Base-by-base conservation (phyloP, 37 sponge, comb jelly and placozoan genomes). In the Diacarnus erythraeanus region DNA sequence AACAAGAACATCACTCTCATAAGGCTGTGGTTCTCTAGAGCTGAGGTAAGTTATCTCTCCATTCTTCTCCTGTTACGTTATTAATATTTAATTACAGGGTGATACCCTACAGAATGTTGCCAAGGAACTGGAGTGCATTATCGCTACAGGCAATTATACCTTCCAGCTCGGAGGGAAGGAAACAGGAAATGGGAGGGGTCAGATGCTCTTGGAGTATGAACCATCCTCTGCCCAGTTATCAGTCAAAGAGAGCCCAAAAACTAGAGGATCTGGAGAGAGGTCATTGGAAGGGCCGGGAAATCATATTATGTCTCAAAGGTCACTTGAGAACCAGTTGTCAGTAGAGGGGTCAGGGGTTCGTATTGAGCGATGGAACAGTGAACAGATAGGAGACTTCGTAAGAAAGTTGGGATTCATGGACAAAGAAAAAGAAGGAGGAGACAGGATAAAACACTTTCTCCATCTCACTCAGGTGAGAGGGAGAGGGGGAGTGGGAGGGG, bases 31-130 rank as follows among this genome's bases (percentile, higher is more conserved):
- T 94, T 94, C 78, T 86, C 88, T 3, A 86, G 85, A 37, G 85
- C 92, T 33, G 92, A 92, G 81, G 66, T 65, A 3, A 65, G 66
- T 5, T n/a, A n/a, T n/a, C n/a, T n/a, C n/a, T n/a, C 17, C 17
- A 54, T 10, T 54, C 17, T 17, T 17, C 26, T 25, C 22, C n/a
- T 60, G 27, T 60, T 60, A 25, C 4, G 9, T 20, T 21, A 57
- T 35, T 56, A 76, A n/a, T n/a, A 76, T 77, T 63, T 25, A 60
- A 60, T 60, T 65, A 80, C 59, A 91, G 89, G 92, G 94, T 33
- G 96, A 96, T 54, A 93, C 93, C 1, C 83, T 93, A n/a, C 82
- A 96, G 66, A 93, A 83, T 47, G 93, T 96, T 22, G 80, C 94
- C 26, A 83, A 80, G 27, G 94, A 96, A 22, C 76, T 95, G 34